Conservation (phyloP, 2,888 invertebrate species). For the Xestia rhomboidea region DNA sequence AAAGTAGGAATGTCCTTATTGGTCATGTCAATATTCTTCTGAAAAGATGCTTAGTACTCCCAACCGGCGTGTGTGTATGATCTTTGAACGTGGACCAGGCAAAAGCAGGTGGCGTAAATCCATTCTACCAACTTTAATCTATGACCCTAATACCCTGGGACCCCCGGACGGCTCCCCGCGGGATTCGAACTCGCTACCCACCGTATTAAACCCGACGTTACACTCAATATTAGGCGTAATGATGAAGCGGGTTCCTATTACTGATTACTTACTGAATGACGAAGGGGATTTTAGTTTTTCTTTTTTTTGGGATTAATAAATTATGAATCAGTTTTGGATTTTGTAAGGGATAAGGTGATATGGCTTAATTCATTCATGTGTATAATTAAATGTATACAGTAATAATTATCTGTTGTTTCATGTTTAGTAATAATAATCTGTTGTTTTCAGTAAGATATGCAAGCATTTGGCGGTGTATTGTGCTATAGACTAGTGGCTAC, state of each 20-base stretch:
- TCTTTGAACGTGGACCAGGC: neutral
- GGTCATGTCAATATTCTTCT: too few species aligned
- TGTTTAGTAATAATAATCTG: too few species aligned
- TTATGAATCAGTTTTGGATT: slow-evolving; percentile 15
- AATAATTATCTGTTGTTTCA: neutral
- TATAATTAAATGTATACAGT: slow-evolving; percentile 5
- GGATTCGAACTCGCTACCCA: slow-evolving; percentile 81
- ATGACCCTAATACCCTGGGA: slow-evolving; percentile 73
- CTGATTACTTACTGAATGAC: slow-evolving; percentile 77
- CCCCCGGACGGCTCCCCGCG: slow-evolving; percentile 82
- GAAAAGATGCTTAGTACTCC: too few species aligned
- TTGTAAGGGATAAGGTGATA: slow-evolving; percentile 9
- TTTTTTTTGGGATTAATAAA: slow-evolving; percentile 16
- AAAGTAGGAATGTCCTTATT: neutral
- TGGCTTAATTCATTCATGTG: slow-evolving; percentile 5
- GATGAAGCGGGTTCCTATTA: slow-evolving; percentile 80
- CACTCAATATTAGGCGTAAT: slow-evolving; percentile 81
- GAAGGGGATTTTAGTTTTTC: slow-evolving; percentile 45
- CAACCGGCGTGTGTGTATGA: neutral
- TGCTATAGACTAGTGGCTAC: neutral
- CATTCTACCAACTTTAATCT: slow-evolving; percentile 66
- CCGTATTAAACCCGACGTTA: slow-evolving; percentile 80
- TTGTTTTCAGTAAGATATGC: neutral
- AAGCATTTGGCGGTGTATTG: too few species aligned
- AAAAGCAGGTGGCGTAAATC: neutral